Evolutionary conservation across 2,797 vertebrate genomes (phyloP).

Genomic region (Syngnathus rostellatus): DNA sequence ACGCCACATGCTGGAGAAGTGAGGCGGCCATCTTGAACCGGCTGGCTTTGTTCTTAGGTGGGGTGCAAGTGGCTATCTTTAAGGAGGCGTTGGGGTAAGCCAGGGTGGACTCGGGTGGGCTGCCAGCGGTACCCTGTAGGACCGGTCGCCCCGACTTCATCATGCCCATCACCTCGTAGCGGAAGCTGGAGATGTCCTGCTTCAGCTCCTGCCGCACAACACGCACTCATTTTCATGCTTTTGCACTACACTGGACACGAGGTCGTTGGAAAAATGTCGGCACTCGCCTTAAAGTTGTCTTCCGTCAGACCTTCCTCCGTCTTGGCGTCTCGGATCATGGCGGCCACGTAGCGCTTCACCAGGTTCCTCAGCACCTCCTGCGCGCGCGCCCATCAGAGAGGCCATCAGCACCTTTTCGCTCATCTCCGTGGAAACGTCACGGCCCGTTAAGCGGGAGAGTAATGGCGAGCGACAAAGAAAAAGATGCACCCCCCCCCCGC

Average conservation of each 20-base stretch:
- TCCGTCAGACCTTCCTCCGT: conserved; percentile 96
- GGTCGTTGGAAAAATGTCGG: neutral
- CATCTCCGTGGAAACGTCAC: conserved; percentile 2
- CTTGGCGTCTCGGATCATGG: conserved; percentile 99
- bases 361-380: conserved; percentile 96
- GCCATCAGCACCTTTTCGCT: neutral
- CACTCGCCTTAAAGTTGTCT: conserved; percentile 93
- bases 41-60: conserved; percentile 77
- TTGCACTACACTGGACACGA: no score
- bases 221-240: neutral
- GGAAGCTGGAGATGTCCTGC: conserved; percentile 98
- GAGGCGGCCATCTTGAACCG: conserved; percentile 80
- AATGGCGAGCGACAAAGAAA: neutral
- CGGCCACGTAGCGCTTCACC: conserved; percentile 95
- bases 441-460: neutral
- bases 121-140: conserved; percentile 42
- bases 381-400: neutral
- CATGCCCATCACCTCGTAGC: conserved; percentile 94
- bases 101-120: conserved; percentile 53
- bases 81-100: conserved; percentile 72
- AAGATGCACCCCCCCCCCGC: neutral
- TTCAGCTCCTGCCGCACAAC: conserved; percentile 81
- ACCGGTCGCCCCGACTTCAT: conserved; percentile 80
- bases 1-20: conserved; percentile 74
- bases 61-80: conserved; percentile 60